Evolutionary conservation across 2,888 invertebrate genomes (phyloP).

Genomic region (Drosophila dives): DNA sequence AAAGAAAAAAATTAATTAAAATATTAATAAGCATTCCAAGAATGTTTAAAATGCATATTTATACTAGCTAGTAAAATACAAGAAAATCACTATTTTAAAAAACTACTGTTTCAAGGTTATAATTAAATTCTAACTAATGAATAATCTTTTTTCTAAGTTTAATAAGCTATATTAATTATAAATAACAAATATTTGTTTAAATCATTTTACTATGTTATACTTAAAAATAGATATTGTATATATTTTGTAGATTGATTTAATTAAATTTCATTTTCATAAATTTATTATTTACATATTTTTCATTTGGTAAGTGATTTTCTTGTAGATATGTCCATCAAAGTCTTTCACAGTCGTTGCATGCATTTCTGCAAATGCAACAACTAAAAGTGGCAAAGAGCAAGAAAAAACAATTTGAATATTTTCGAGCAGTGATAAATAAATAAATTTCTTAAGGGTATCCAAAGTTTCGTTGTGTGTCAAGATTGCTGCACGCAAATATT

Average conservation of each 20-base stretch:
- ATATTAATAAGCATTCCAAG: background rate
- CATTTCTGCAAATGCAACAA: background rate
- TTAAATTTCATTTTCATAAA: background rate
- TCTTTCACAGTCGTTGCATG: background rate
- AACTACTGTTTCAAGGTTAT: background rate
- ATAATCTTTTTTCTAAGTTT: background rate
- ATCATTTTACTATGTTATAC: background rate
- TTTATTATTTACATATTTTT: background rate
- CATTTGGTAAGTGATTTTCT: background rate
- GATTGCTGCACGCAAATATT: slow-evolving; percentile 32
- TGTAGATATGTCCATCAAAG: background rate
- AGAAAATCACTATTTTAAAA: too few relatives aligned
- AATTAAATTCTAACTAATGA: too few relatives aligned
- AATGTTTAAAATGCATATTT: background rate
- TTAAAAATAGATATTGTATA: background rate
- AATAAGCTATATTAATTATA: background rate
- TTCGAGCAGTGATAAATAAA: slow-evolving; percentile 3
- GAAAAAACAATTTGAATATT: background rate
- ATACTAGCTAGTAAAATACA: background rate
- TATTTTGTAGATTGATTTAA: background rate
- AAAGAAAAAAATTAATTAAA: background rate
- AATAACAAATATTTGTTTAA: background rate
- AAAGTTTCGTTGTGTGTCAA: slow-evolving; percentile 1
- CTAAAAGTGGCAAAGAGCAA: background rate
- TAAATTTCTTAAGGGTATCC: slow-evolving; percentile 22